Percentiles rank a stretch among this genome's conserved stretches.
Conservation (phyloP, 2,113 vertebrate genomes). For the Hemichromis elongatus region DNA sequence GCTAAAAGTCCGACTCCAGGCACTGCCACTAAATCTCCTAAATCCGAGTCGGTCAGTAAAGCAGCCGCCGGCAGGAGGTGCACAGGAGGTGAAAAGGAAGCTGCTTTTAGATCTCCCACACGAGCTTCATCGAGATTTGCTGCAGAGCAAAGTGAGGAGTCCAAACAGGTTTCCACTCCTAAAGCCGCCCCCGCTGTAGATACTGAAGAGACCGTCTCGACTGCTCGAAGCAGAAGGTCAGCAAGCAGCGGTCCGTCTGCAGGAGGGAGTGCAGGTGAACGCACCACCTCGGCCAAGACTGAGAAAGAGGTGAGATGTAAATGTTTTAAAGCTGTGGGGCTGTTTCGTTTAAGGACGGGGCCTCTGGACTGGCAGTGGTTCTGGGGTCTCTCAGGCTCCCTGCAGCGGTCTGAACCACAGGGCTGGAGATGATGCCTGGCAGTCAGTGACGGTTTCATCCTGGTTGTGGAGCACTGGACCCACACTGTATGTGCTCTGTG, state of each 20-base stretch:
- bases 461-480: background rate
- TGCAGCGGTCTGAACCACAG: background rate
- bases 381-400: background rate
- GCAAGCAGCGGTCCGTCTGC: background rate
- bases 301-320: background rate
- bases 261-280: background rate
- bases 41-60: background rate
- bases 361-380: background rate
- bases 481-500: background rate
- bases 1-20: background rate
- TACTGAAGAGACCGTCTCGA: rapidly evolving
- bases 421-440: background rate
- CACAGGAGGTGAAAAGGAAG: background rate
- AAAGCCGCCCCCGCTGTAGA: background rate
- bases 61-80: rapidly evolving
- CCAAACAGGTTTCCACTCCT: background rate
- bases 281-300: rapidly evolving
- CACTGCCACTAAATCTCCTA: background rate
- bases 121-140: background rate
- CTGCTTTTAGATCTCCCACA: background rate
- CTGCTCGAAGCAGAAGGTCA: background rate
- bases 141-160: background rate
- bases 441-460: background rate
- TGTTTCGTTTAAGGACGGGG: background rate
- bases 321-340: background rate